A percentile compares a stretch with the other conserved stretches of the same genome.
Conservation (phyloP, 2,888 invertebrate genomes). For the Xestobium rufovillosum region DNA sequence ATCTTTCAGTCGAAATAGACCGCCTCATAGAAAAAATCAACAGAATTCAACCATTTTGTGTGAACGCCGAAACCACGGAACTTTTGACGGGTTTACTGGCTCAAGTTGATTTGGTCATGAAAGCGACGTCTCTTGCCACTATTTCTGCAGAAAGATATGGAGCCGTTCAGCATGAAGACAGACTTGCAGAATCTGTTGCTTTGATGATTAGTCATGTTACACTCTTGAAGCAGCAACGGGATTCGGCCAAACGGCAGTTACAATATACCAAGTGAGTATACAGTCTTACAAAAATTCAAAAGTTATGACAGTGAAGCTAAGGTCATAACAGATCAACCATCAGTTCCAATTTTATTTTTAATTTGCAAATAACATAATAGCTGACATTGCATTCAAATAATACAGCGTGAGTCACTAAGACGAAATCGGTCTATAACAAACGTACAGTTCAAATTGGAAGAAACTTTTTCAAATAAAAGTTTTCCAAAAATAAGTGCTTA, state of each 20-base stretch:
- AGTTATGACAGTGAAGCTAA: too few relatives aligned
- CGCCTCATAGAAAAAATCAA: slow-evolving; percentile 40
- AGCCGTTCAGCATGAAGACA: slow-evolving; percentile 52
- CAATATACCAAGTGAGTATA: slow-evolving; percentile 48
- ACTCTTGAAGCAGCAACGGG: slow-evolving; percentile 48
- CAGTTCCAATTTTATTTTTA: too few relatives aligned
- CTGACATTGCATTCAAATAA: too few relatives aligned
- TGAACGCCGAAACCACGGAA: slow-evolving; percentile 47
- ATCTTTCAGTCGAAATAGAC: slow-evolving; percentile 48
- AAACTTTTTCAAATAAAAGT: too few relatives aligned
- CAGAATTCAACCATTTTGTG: slow-evolving; percentile 44
- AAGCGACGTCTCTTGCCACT: slow-evolving; percentile 35
- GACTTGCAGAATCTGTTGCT: slow-evolving; percentile 49
- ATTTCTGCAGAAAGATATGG: slow-evolving; percentile 44
- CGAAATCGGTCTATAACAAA: too few relatives aligned
- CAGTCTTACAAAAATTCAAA: slow-evolving; percentile 7
- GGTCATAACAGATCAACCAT: too few relatives aligned
- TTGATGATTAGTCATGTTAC: slow-evolving; percentile 53
- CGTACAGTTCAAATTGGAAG: too few relatives aligned
- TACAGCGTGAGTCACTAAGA: too few relatives aligned
- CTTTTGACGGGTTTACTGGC: slow-evolving; percentile 45
- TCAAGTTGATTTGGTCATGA: slow-evolving; percentile 42
- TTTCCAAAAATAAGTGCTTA: too few relatives aligned
- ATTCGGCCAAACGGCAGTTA: slow-evolving; percentile 49
- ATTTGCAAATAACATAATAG: too few relatives aligned